phyloP scores from a whole-genome alignment of 2,888 invertebrate species.

The Lymantria dispar region DNA sequence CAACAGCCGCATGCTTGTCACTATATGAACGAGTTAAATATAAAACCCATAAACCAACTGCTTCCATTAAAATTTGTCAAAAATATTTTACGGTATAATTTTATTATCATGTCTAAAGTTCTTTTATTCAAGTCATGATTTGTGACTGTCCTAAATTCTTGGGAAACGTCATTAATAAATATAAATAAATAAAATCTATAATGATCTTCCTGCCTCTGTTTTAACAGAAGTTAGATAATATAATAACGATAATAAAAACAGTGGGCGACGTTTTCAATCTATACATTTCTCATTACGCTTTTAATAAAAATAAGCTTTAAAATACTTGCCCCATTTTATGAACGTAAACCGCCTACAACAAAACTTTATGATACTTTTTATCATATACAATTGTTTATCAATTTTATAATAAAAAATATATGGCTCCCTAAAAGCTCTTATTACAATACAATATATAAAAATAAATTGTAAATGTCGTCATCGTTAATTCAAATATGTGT shows the following conservation, averaged over 20 bases:
- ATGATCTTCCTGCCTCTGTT: not conserved
- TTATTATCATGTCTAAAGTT: too few relatives aligned
- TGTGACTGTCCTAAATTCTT: too few relatives aligned
- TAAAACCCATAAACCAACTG: too few relatives aligned
- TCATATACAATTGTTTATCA: constrained; percentile 21
- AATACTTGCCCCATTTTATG: constrained; percentile 2
- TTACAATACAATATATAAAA: constrained; percentile 4
- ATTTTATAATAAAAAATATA: constrained; percentile 11
- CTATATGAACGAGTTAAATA: too few relatives aligned
- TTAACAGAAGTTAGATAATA: not conserved
- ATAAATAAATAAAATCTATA: too few relatives aligned
- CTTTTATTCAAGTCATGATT: too few relatives aligned
- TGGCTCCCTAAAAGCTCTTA: not conserved
- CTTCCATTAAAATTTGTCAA: too few relatives aligned
- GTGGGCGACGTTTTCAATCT: not conserved
- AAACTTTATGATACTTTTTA: constrained; percentile 13
- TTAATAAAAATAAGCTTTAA: not conserved
- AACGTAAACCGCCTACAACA: constrained; percentile 4
- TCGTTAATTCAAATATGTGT: constrained; percentile 11
- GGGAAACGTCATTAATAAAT: too few relatives aligned
- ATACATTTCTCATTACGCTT: not conserved
- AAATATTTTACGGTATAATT: too few relatives aligned
- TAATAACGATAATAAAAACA: not conserved
- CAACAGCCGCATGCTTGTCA: too few relatives aligned
- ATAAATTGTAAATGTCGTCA: constrained; percentile 9